Conservation (phyloP, 2,113 vertebrate species). For the Eurystomus gularis region DNA sequence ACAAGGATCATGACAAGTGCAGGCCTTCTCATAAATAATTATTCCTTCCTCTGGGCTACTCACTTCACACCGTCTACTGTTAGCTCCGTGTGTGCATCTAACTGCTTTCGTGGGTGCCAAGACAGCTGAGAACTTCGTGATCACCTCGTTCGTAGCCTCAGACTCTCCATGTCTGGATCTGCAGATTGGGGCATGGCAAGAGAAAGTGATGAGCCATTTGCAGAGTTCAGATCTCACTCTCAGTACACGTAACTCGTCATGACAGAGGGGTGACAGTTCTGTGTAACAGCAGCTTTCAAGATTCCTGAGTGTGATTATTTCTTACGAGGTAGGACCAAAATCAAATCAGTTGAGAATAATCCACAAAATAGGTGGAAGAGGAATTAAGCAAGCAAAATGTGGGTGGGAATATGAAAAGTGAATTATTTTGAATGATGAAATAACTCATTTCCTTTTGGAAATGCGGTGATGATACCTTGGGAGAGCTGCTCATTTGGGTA, state of each 20-base stretch:
- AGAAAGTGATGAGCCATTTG: neutral
- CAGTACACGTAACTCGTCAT: neutral
- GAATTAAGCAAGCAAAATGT: neutral
- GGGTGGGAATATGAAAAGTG: neutral
- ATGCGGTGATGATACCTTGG: neutral
- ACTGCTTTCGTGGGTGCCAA: neutral
- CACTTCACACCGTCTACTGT: neutral
- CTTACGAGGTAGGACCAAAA: neutral
- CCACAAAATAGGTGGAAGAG: neutral
- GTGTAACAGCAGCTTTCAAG: neutral
- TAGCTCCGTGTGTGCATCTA: neutral
- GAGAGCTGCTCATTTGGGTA: neutral
- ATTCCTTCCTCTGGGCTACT: neutral
- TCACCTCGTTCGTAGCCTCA: neutral
- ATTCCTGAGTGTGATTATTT: neutral
- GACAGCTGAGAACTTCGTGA: neutral
- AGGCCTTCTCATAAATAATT: neutral
- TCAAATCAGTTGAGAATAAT: neutral
- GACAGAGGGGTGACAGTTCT: neutral
- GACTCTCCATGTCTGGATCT: neutral
- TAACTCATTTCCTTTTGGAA: neutral
- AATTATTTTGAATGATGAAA: neutral
- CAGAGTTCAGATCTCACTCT: neutral
- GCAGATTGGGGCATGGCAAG: neutral
- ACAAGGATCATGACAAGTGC: neutral